Conservation (phyloP, 2,888 invertebrate genomes). For the Andrena haemorrhoa region DNA sequence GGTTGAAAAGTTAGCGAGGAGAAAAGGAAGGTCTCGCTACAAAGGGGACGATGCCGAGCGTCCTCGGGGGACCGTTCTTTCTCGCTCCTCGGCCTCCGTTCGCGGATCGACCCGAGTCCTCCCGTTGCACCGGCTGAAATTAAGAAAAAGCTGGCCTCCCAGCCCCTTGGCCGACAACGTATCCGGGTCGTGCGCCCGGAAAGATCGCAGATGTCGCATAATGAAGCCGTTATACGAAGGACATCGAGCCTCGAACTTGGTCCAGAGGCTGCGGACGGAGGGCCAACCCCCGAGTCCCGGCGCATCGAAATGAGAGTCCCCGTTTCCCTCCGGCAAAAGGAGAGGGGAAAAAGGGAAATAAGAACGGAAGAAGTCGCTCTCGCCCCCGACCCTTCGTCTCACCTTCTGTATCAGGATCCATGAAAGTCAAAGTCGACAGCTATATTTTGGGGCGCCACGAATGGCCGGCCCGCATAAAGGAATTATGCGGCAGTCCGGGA, state of each 20-base stretch:
- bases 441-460: constrained; percentile 9
- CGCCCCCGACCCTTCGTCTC: constrained; percentile 21
- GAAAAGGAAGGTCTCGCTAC: neutral
- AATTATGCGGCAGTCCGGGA: constrained; percentile 30
- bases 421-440: constrained; percentile 49
- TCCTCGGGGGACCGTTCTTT: neutral
- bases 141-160: constrained; percentile 55
- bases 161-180: constrained; percentile 38
- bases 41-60: neutral
- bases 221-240: constrained; percentile 73
- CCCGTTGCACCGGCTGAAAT: constrained; percentile 47
- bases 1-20: neutral
- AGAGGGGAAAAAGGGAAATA: constrained; percentile 49
- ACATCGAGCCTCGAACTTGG: constrained; percentile 57
- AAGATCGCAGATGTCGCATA: constrained; percentile 74
- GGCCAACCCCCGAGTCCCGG: constrained; percentile 17
- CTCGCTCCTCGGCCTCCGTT: neutral
- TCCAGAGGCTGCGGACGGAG: constrained; percentile 33
- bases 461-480: neutral
- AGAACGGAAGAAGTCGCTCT: constrained; percentile 9
- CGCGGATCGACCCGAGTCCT: constrained; percentile 9
- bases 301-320: constrained; percentile 61
- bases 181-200: constrained; percentile 64
- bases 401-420: constrained; percentile 26
- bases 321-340: constrained; percentile 60